Evolutionary conservation across 2,888 invertebrate species (phyloP), one percentile per base, ranked within the genome.

Genomic region (Prenolepis imparis): DNA sequence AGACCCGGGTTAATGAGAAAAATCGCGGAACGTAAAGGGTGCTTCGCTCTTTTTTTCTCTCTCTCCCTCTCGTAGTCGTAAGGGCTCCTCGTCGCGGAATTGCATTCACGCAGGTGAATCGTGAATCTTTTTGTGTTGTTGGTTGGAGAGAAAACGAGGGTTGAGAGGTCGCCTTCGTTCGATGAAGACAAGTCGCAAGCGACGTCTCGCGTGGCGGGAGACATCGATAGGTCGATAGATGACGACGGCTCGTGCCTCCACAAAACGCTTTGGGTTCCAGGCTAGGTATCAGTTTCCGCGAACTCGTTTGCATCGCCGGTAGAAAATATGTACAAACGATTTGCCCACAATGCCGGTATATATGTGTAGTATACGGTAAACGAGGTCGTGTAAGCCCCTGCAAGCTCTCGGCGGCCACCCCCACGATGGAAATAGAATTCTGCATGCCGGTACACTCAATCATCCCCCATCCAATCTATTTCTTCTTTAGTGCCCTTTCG

Each of bases 271-370:
- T 15, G n/a, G 61, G 18, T 67, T 52, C 67, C 68, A 68, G 55
- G 64, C 57, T 67, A 78, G 48, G 39, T 86, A 81, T 81, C 80
- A 61, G 64, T 83, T 85, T 81, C 75, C 77, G 28, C 28, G 85
- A 83, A 83, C 77, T 85, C 81, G 77, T 86, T 83, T 83, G 81
- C 83, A 74, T 86, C 68, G 78, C 61, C 70, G 55, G 57, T 68
- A 74, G 74, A 83, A 84, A 86, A 84, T 82, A 52, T 52, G 48
- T n/a, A 82, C 84, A 72, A 83, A 85, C 84, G 86, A 83, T 85
- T 86, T 85, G 48, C 86, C 82, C 84, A 80, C 82, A 86, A 84
- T 84, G 64, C 81, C 48, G 64, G 57, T 64, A 74, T n/a, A n/a
- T n/a, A n/a, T 70, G 78, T 59, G 72, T 73, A 82, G 78, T 59